phyloP scores from a whole-genome alignment of 1,140 invertebrate species.

The Andricus grossulariae region DNA sequence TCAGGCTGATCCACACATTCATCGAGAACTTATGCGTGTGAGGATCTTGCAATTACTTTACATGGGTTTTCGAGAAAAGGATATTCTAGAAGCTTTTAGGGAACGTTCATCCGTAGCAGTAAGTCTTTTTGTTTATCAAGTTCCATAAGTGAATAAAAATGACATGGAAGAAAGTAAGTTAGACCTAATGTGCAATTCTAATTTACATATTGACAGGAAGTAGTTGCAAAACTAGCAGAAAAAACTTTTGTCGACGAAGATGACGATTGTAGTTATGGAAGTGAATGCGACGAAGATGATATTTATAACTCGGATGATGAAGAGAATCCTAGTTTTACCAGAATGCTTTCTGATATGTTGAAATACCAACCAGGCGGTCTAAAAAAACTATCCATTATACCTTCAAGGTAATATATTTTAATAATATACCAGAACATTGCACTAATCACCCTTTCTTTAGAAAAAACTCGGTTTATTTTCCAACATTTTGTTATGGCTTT shows the following conservation, averaged over 20 bases:
- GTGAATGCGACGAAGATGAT: not conserved
- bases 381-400: not conserved
- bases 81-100: not conserved
- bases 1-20: not conserved
- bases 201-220: not conserved
- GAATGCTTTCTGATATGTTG: not conserved
- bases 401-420: constrained; percentile 32
- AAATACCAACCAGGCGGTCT: constrained; percentile 20
- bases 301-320: constrained; percentile 15
- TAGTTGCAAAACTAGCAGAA: not conserved
- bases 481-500: too few relatives aligned
- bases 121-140: not conserved
- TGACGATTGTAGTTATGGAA: not conserved
- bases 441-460: too few relatives aligned
- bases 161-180: not conserved
- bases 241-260: not conserved
- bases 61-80: constrained; percentile 15
- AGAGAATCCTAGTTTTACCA: not conserved
- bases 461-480: too few relatives aligned
- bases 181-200: not conserved
- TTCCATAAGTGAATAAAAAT: not conserved
- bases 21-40: not conserved
- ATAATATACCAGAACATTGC: too few relatives aligned
- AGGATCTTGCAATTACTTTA: constrained; percentile 1
- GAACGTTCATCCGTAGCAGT: not conserved